Conservation (phyloP, 2,888 invertebrate genomes). For the Galeruca laticollis region DNA sequence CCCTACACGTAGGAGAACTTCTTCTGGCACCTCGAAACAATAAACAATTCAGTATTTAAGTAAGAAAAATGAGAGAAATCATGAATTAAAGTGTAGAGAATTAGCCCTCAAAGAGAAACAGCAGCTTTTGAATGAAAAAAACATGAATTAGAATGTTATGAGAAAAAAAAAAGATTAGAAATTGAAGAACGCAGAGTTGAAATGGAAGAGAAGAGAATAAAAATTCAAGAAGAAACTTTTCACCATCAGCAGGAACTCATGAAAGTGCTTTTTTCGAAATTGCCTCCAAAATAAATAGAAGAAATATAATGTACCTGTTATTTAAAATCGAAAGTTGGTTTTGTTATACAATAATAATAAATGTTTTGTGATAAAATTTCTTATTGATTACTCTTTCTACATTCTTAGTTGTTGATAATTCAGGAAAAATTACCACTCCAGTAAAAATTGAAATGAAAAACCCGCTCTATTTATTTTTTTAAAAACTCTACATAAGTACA, state of each 20-base stretch:
- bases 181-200: too few species aligned
- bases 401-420: neutral
- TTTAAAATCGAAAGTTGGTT: neutral
- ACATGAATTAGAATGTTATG: constrained; percentile 25
- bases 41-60: constrained; percentile 17
- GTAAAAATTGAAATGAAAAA: neutral
- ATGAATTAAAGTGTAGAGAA: constrained; percentile 25
- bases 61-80: constrained; percentile 28
- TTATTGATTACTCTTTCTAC: too few species aligned
- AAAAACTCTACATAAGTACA: neutral
- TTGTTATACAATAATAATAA: too few species aligned
- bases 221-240: constrained; percentile 25
- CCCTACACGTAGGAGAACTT: constrained; percentile 16
- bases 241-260: constrained; percentile 26
- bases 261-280: neutral
- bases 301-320: neutral
- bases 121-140: constrained; percentile 21
- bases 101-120: constrained; percentile 27
- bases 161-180: constrained; percentile 13
- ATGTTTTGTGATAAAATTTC: too few species aligned
- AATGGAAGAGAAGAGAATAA: constrained; percentile 16
- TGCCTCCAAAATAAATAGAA: too few species aligned
- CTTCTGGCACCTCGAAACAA: neutral
- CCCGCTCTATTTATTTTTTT: neutral
- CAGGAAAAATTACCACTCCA: neutral